Base-by-base conservation (phyloP, 92 coral and sea anemone species). In the Paramuricea clavata region DNA sequence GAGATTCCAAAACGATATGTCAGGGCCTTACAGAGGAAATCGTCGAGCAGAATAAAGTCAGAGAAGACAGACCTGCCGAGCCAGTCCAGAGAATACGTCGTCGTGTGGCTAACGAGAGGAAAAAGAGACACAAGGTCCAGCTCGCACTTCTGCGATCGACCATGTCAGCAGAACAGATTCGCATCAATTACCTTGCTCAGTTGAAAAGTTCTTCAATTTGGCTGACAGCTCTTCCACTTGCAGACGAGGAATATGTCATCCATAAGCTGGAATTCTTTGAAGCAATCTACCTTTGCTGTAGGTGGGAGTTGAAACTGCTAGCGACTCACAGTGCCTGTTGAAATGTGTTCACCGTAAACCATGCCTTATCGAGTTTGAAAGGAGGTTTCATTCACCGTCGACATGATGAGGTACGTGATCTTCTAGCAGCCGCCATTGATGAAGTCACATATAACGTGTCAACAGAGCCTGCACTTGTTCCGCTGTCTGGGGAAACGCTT, bases 201-300 rank as follows among this genome's bases (percentile, higher is more conserved):
- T 6, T 61, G 49, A 86, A 86, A 43, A 85, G 85, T 26, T 39
- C 89, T 25, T 78, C 77, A 23, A 16, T 65, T 2, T 87, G 90
- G 90, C 61, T 69, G 9, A 81, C 82, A 59, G 81, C 81, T 22
- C 41, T 80, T 36, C 42, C 8, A 36, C 42, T 36, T 36, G 42
- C 42, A 2, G 42, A 36, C 8, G 42, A 36, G 8, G 42, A 8
- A 8, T 36, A 36, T n/a, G 42, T 36, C 42, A 8, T 36, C 8
- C 3, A 36, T 8, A 36, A 36, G 42, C 42, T 2, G 42, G 42
- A 36, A 8, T 36, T 36, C 42, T 36, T 2, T 36, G 42, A 36
- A 2, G 42, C 42, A 8, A 36, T 36, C 8, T 36, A 36, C 8
- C 42, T 36, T 2, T 36, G 42, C 8, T 2, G 8, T 36, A 3